Base-by-base conservation (phyloP, 2,888 invertebrate species). In the Zaprionus lineosus region DNA sequence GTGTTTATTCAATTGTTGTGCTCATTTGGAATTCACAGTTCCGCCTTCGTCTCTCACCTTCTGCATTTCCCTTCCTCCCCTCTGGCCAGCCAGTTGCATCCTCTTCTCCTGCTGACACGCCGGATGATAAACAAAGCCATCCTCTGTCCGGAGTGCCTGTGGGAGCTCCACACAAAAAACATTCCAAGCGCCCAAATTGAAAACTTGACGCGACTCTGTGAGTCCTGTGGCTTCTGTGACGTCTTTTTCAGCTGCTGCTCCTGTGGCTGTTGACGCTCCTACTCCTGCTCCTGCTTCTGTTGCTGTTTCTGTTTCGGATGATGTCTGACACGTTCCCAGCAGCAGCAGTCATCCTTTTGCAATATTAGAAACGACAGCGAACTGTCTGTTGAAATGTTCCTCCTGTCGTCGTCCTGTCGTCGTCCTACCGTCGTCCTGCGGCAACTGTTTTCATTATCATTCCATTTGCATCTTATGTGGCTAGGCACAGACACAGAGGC, bases 281-380 rank as follows among this genome's bases (percentile, higher is more conserved):
- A 18, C 9, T 11, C 8, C 19, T 1, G n/a, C 6, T 21, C 12
- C 3, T 44, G 43, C 9, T 11, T 7, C 1, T 47, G 34, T 16
- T 47, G 47, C 8, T 24, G 8, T 8, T 24, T 19, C 19, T n/a
- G 8, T 7, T 24, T 24, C 8, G 8, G 8, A 34, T 15, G 34
- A 36, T 48, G 55, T 41, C 51, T 77, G 69, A 70, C 70, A 70
- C 70, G 65, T 70, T 70, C 53, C 47, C 48, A 36, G 48, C 44
- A 65, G 50, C 59, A 36, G n/a, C 57, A 44, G 14, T 44, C 46
- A 31, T 2, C 40, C 46, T 36, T 44, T 64, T 61, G 62, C 14
- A 55, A 72, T 65, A 51, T 53, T 65, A 28, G 48, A 33, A 63
- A 37, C 19, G 24, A 24, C 72, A 61, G 48, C 43, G n/a, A 21